These are phyloP conservation scores for Rhingia rostrata DNA, from an alignment of 2,888 invertebrate genomes.

Conservation along the genomic window DNA sequence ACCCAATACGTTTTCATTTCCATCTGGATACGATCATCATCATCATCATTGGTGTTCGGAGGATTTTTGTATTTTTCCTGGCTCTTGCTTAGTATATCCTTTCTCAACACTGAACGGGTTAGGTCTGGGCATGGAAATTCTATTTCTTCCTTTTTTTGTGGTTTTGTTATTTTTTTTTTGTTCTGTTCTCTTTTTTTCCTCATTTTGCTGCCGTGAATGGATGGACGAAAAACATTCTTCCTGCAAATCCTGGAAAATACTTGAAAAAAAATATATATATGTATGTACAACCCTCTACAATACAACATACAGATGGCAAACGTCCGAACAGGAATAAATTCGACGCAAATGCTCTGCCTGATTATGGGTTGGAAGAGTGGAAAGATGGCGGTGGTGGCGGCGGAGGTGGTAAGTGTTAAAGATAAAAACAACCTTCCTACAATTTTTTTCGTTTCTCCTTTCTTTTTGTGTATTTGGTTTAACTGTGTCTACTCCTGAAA, in stretches of 20 bases:
- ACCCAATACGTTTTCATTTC: conserved; percentile 67
- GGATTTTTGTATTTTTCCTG: conserved; percentile 12
- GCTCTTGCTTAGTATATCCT: conserved; percentile 18
- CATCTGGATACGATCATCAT: conserved; percentile 64
- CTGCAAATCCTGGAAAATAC: conserved; percentile 58
- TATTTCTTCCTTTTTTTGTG: conserved; percentile 30
- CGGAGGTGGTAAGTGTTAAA: conserved; percentile 83
- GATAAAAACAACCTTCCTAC: conserved; percentile 37
- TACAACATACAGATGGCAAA: conserved; percentile 79
- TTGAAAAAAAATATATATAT: conserved; percentile 36
- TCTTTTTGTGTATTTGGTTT: conserved; percentile 18
- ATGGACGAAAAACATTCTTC: conserved; percentile 69
- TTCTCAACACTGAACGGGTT: conserved; percentile 59
- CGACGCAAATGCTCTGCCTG: conserved; percentile 86
- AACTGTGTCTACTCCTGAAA: conserved; percentile 40
- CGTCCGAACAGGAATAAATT: conserved; percentile 83
- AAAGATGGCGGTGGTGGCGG: conserved; percentile 84
- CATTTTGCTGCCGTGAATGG: conserved; percentile 32
- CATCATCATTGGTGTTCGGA: conserved; percentile 55
- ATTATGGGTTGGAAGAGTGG: conserved; percentile 90
- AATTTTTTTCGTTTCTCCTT: conserved; percentile 12
- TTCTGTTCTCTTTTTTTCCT: conserved; percentile 75
- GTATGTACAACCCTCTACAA: conserved; percentile 29
- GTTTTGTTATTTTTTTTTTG: conserved; percentile 73
- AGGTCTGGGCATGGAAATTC: conserved; percentile 62